Conservation (phyloP, 2,888 invertebrate genomes). For the Siphonodentalium dalli region DNA sequence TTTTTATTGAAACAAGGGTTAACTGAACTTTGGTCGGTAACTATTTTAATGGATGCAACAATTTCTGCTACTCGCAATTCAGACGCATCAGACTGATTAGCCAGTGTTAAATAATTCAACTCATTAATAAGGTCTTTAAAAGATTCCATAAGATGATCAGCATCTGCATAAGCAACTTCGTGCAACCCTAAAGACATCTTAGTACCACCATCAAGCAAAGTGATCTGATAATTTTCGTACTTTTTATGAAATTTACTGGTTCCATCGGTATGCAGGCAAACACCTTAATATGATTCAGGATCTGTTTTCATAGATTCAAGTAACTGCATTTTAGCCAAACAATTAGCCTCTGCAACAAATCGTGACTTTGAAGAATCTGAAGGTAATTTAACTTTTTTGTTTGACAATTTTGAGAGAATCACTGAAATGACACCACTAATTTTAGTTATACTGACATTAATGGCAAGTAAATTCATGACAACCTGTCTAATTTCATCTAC, state of each 20-base stretch:
- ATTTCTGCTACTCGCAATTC: background rate
- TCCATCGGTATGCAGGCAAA: slow-evolving; percentile 13
- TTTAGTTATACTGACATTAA: background rate
- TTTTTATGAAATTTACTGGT: slow-evolving; percentile 17
- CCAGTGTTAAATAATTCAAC: background rate
- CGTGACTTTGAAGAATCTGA: background rate
- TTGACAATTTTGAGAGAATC: background rate
- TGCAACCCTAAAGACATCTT: background rate
- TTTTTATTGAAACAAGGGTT: slow-evolving; percentile 7
- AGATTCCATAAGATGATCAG: background rate
- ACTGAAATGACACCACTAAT: background rate
- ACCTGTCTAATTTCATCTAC: background rate
- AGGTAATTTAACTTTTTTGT: background rate
- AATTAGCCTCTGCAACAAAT: slow-evolving; percentile 11
- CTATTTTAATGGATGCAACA: slow-evolving; percentile 4
- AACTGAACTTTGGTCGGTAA: slow-evolving; percentile 14
- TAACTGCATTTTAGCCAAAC: slow-evolving; percentile 16
- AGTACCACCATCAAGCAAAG: background rate
- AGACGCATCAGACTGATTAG: background rate
- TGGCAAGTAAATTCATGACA: background rate
- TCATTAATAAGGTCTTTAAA: background rate
- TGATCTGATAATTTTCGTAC: slow-evolving; percentile 16
- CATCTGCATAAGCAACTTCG: background rate
- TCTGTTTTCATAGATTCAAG: slow-evolving; percentile 1
- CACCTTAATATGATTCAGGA: background rate